Base-by-base conservation (phyloP, 2,797 vertebrate species). In the Lerista edwardsae region DNA sequence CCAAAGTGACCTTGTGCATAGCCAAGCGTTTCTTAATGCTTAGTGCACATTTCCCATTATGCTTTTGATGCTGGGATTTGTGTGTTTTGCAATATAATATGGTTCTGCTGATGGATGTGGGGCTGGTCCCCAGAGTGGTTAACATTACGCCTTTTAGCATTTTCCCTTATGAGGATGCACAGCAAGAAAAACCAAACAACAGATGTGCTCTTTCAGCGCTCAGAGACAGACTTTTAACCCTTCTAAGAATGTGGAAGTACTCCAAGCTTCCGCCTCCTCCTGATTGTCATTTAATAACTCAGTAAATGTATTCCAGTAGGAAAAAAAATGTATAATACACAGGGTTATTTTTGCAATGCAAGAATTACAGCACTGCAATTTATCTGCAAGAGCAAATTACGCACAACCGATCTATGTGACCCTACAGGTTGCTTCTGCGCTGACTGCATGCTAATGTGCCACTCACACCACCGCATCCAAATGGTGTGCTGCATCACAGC, bases 261-360 rank as follows among this genome's bases (percentile, higher is more conserved):
- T 90, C 83, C 51, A 88, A 90, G 87, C 87, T 90, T 51, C n/a
- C 27, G 89, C 51, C 51, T 84, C 76, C 84, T 88, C 34, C 75
- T 88, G 86, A 79, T 91, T 91, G 79, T 84, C 86, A 87, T 86
- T 86, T 93, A 91, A 80, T 89, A 62, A 29, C 67, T 83, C 86
- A 89, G 71, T 41, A 79, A 29, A 51, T 86, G 21, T 90, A 86
- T 69, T 90, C 85, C 39, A 79, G 76, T 73, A 62, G 51, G 47
- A 10, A 11, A 11, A 25, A 78, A 75, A 87, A 88, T 89, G 75
- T 59, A 51, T 83, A 92, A 82, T 84, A 81, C 76, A 0, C 14
- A 88, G 86, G 82, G 84, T 92, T 89, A 90, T 44, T 44, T 44
- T 44, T 72, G 80, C n/a, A 59, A 21, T 71, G 74, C 74, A 83